A percentile compares a stretch with the other conserved stretches of the same genome.
phyloP scores from a whole-genome alignment of 2,888 invertebrate species.

The Hesperia comma region DNA sequence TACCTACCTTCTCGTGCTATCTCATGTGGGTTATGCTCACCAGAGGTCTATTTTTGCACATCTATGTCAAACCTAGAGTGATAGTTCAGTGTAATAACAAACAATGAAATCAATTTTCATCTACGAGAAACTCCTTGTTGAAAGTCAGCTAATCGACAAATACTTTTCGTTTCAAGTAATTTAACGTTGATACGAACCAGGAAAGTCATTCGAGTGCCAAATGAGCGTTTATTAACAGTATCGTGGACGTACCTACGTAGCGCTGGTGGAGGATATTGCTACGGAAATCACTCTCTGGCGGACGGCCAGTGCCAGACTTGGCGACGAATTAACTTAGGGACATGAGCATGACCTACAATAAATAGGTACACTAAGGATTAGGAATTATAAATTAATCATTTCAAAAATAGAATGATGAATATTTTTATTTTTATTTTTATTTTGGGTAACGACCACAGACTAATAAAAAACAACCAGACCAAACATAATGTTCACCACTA shows the following conservation, averaged over 20 bases:
- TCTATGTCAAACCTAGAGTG: too few species aligned
- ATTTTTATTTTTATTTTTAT: not conserved
- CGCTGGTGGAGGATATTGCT: slow-evolving; percentile 25
- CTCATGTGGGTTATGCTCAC: too few species aligned
- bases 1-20: too few species aligned
- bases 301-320: slow-evolving; percentile 22
- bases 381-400: too few species aligned
- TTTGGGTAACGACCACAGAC: too few species aligned
- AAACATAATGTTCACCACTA: too few species aligned
- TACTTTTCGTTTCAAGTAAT: not conserved
- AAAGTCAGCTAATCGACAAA: not conserved
- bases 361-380: too few species aligned
- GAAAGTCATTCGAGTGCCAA: not conserved
- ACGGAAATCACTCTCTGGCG: slow-evolving; percentile 29
- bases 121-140: not conserved
- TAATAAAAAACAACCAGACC: too few species aligned
- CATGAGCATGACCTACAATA: too few species aligned
- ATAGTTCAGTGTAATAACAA: too few species aligned
- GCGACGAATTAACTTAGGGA: not conserved
- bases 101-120: too few species aligned
- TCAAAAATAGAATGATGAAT: not conserved
- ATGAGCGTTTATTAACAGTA: not conserved
- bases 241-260: slow-evolving; percentile 1
- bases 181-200: not conserved
- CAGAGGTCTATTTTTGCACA: too few species aligned